Evolutionary conservation across 2,888 invertebrate genomes (phyloP).

Genomic region (Acronicta alni): DNA sequence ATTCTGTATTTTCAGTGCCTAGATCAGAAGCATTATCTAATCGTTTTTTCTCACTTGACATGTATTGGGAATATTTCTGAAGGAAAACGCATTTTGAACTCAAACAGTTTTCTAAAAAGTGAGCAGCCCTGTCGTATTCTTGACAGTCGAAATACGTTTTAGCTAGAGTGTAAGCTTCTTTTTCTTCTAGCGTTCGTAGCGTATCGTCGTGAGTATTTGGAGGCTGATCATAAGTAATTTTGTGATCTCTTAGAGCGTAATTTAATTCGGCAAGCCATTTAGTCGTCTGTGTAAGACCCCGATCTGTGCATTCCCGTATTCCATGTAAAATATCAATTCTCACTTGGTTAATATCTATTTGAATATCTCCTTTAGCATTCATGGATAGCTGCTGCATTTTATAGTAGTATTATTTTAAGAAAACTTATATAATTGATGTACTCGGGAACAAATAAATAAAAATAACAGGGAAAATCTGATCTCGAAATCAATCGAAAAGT

Average conservation of each 20-base stretch:
- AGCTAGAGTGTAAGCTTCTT: constrained; percentile 93
- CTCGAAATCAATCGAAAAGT: too few species aligned
- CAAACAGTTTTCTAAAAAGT: constrained; percentile 92
- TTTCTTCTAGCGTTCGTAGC: constrained; percentile 90
- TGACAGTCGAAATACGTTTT: constrained; percentile 97
- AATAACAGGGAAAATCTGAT: too few species aligned
- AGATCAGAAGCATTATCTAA: constrained; percentile 91
- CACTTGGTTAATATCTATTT: constrained; percentile 83
- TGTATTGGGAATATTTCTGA: constrained; percentile 95
- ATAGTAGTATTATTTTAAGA: neutral
- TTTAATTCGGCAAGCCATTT: constrained; percentile 97
- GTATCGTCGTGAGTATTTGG: constrained; percentile 74
- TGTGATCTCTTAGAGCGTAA: constrained; percentile 92
- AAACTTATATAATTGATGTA: too few species aligned
- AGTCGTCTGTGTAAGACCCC: constrained; percentile 94
- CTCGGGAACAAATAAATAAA: too few species aligned
- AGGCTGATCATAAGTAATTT: constrained; percentile 87
- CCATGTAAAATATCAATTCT: constrained; percentile 80
- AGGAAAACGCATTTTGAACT: constrained; percentile 94
- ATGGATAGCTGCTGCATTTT: constrained; percentile 75
- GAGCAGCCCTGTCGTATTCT: constrained; percentile 96
- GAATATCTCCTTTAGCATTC: constrained; percentile 78
- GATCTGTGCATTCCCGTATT: constrained; percentile 92
- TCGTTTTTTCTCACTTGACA: constrained; percentile 97
- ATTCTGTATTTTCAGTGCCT: constrained; percentile 79